These are phyloP conservation scores for Oligia strigilis DNA, from an alignment of 2,888 invertebrate genomes.

Conservation along the genomic window DNA sequence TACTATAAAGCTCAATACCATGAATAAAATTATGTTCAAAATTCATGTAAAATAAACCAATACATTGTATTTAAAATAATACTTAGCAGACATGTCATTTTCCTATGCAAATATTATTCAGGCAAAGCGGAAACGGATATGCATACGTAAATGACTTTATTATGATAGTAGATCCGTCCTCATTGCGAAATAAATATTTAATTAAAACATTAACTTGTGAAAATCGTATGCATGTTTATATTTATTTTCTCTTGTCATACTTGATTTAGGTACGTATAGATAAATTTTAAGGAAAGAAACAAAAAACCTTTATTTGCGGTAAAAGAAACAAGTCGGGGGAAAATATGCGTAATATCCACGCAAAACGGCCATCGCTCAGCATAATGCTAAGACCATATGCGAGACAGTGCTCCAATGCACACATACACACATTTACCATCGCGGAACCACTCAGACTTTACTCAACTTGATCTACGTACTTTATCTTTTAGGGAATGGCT, in stretches of 20 bases:
- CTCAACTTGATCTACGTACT: background rate
- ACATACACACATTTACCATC: background rate
- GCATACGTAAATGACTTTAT: background rate
- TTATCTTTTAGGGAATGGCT: background rate
- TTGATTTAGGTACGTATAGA: no score
- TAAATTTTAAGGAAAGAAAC: background rate
- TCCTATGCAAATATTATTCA: conserved; percentile 34
- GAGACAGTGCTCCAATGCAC: background rate
- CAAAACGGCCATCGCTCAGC: no score
- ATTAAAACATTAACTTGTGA: background rate
- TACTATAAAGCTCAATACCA: background rate
- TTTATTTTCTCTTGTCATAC: background rate
- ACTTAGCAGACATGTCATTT: background rate
- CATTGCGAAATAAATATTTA: background rate
- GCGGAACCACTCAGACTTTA: no score
- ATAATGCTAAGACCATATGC: background rate
- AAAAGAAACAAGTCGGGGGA: background rate
- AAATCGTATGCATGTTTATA: background rate
- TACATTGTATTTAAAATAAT: no score
- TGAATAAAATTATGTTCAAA: background rate
- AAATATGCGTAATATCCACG: background rate
- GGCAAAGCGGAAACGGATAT: conserved; percentile 20
- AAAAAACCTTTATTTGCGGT: background rate
- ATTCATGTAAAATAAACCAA: no score
- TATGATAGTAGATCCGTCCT: background rate